These are phyloP conservation scores for Xerus rutilus DNA, from an alignment of 2,797 vertebrate genomes.

Conservation along the genomic window DNA sequence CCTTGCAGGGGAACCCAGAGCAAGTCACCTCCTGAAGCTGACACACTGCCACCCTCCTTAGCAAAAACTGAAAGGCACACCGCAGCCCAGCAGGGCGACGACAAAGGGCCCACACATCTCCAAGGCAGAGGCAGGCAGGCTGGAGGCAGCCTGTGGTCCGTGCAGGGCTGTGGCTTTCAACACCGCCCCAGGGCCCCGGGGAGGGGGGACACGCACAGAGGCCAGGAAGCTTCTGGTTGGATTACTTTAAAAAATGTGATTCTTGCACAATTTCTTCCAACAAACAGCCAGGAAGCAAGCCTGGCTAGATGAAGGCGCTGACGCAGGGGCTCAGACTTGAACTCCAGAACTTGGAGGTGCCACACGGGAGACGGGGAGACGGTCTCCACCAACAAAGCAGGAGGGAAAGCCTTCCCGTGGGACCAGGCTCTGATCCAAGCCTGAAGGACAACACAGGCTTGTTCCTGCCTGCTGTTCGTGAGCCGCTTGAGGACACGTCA, in stretches of 20 bases:
- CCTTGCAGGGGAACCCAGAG: neutral
- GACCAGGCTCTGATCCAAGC: neutral
- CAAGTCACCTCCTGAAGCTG: neutral
- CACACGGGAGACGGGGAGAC: neutral
- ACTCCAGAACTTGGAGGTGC: neutral
- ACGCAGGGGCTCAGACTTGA: neutral
- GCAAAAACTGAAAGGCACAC: neutral
- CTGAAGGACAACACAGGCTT: neutral
- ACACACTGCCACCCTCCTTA: neutral
- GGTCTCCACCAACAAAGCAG: rapidly evolving
- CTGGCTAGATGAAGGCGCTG: neutral
- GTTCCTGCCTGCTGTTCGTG: neutral
- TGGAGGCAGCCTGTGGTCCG: neutral
- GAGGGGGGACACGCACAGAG: neutral
- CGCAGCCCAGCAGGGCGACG: neutral
- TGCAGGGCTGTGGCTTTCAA: neutral
- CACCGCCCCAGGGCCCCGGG: rapidly evolving
- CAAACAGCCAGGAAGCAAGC: neutral
- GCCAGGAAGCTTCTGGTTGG: neutral
- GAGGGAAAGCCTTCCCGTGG: neutral
- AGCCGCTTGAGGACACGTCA: neutral
- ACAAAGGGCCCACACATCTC: neutral
- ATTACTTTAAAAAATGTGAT: neutral
- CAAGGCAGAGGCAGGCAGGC: rapidly evolving
- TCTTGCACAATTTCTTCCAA: neutral